Percentiles rank a stretch among this genome's conserved stretches.
Evolutionary conservation across 2,888 invertebrate genomes (phyloP).

Genomic region (Erebia epiphron): DNA sequence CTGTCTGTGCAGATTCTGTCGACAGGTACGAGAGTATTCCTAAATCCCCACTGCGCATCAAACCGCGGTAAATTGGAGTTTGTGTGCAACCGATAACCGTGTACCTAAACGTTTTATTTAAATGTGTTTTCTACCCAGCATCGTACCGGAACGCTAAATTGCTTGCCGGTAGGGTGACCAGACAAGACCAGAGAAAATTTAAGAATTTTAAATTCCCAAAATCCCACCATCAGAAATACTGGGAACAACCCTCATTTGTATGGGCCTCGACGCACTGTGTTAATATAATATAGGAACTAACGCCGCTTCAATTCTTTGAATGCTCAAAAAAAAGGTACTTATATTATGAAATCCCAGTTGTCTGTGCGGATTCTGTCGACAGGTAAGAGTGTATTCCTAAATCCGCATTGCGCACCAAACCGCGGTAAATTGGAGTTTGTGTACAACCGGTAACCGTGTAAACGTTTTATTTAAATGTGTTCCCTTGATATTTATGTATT

Average conservation of each 20-base stretch:
- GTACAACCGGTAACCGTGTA: constrained; percentile 9
- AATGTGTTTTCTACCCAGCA: constrained; percentile 10
- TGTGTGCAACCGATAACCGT: constrained; percentile 10
- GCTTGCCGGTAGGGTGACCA: too few species aligned
- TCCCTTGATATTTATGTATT: constrained; percentile 6
- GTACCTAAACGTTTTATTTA: constrained; percentile 26
- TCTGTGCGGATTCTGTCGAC: background rate
- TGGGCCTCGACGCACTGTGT: too few species aligned
- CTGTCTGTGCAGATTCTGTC: background rate
- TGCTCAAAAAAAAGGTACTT: too few species aligned
- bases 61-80: constrained; percentile 1
- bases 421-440: constrained; percentile 8
- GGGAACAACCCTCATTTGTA: too few species aligned
- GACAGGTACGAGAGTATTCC: background rate
- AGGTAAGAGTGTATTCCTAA: constrained; percentile 1
- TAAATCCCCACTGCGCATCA: constrained; percentile 13
- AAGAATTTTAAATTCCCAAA: too few species aligned
- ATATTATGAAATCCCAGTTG: too few species aligned
- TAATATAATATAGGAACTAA: too few species aligned
- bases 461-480: constrained; percentile 25
- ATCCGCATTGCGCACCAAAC: constrained; percentile 11
- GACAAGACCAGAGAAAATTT: too few species aligned
- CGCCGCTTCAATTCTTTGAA: too few species aligned
- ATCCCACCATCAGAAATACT: too few species aligned
- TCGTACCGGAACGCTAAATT: too few species aligned